Percentiles rank a stretch among this genome's conserved stretches.
These are phyloP conservation scores for Halictus rubicundus DNA, from an alignment of 1,140 invertebrate genomes.

Conservation along the genomic window DNA sequence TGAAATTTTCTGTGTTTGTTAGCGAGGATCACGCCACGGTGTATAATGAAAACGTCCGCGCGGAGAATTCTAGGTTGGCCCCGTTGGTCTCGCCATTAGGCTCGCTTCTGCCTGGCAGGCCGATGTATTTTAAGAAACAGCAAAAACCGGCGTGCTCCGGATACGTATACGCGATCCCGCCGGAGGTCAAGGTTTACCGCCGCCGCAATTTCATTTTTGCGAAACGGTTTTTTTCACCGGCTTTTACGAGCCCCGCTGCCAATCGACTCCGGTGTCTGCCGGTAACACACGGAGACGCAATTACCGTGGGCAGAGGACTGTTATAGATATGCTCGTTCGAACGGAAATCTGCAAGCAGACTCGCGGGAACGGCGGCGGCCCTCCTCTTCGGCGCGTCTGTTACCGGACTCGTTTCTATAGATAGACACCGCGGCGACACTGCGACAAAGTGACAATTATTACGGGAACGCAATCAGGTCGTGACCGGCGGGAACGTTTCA, in stretches of 20 bases:
- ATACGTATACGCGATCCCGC: too few species aligned
- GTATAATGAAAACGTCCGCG: background rate
- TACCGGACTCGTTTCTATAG: conserved; percentile 64
- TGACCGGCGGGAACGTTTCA: too few species aligned
- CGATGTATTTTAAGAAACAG: conserved; percentile 30
- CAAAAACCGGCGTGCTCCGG: background rate
- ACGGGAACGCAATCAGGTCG: background rate
- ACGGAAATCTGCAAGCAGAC: conserved; percentile 24
- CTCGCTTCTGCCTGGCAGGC: background rate
- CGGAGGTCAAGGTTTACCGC: conserved; percentile 36
- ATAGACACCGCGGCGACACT: conserved; percentile 39
- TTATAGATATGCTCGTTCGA: too few species aligned
- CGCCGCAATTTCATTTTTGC: conserved; percentile 26
- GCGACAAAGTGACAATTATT: conserved; percentile 25
- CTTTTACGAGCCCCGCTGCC: conserved; percentile 29
- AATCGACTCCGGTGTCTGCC: background rate
- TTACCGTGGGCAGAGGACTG: background rate
- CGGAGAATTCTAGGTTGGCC: background rate
- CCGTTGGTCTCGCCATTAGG: background rate
- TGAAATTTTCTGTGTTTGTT: too few species aligned
- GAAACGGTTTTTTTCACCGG: background rate
- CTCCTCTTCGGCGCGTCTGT: conserved; percentile 19
- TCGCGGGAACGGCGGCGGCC: conserved; percentile 9
- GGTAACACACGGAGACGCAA: conserved; percentile 5
- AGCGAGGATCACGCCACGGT: background rate